Evolutionary conservation across 2,113 vertebrate genomes (phyloP), one percentile per base, ranked within the genome.

Genomic region (Talpa occidentalis): DNA sequence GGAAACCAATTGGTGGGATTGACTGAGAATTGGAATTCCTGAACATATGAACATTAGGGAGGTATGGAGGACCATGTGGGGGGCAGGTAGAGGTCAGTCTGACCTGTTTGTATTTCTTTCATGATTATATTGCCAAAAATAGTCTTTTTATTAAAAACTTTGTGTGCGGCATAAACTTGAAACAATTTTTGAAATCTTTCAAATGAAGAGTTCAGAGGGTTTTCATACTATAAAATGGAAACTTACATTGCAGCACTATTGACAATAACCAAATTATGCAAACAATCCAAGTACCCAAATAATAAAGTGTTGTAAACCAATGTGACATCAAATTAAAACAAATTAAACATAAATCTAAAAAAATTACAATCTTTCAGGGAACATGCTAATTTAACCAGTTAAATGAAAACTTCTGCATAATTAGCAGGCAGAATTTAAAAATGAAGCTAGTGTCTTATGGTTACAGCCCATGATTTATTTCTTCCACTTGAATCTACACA

Each of bases 181-280:
- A 89, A 94, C n/a, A 62, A 24, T 78, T 73, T 93, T 77, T 87
- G 86, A 94, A 81, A 89, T 78, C 70, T 94, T 90, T 60, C 64
- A 90, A 83, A 90, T 78, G 47, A 92, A 70, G 64, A 22, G 44
- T 78, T 81, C 44, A 44, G 40, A 73, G 60, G 40, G 19, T 88
- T 93, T 59, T 79, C 44, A 88, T 67, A 85, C 54, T 72, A 47
- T 19, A 73, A 90, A 94, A 88, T 37, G 6, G 4, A 60, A 86
- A 47, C 73, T 96, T 85, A 69, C 54, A 81, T 72, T 89, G 49
- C 49, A 52, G 49, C 49, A 52, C 49, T 17, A 52, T 17, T 52
- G 14, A 52, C 21, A 56, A 56, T 56, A 56, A 21, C 54, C 21
- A 56, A 56, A 56, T 22, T 22, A 56, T 56, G 19, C 21, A 22